Conservation (phyloP, 35 echinoderm and acorn worm species). For the Heliocidaris tuberculata region DNA sequence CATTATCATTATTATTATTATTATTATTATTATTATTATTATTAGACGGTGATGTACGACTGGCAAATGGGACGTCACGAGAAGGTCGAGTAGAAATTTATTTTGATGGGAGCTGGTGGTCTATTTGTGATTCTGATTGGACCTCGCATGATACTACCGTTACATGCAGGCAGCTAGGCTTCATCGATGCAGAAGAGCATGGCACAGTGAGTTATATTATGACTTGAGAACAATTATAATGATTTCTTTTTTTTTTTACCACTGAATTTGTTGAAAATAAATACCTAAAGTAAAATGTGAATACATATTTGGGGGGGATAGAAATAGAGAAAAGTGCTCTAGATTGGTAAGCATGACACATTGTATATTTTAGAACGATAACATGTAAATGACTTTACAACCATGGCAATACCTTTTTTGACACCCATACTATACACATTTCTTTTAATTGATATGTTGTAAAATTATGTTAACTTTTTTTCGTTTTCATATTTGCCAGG, state of each 20-base stretch:
- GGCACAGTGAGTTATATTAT: not conserved
- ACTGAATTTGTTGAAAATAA: too few relatives aligned
- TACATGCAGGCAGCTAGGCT: not conserved
- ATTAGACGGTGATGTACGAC: not conserved
- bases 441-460: not conserved
- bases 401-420: too few relatives aligned
- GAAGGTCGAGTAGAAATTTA: not conserved
- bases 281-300: too few relatives aligned
- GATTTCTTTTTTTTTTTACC: not conserved
- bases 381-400: too few relatives aligned
- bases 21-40: too few relatives aligned
- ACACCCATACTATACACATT: not conserved
- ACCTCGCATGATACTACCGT: not conserved
- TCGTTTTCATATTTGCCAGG: not conserved
- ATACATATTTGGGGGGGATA: too few relatives aligned
- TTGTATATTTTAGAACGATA: too few relatives aligned
- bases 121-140: not conserved
- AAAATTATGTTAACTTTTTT: not conserved
- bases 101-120: not conserved
- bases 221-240: too few relatives aligned
- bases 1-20: too few relatives aligned
- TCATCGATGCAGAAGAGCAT: not conserved
- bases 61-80: not conserved
- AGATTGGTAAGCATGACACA: too few relatives aligned
- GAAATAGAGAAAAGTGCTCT: too few relatives aligned